Evolutionary conservation across 2,888 invertebrate genomes (phyloP).

Genomic region (Falcaria lacertinaria): DNA sequence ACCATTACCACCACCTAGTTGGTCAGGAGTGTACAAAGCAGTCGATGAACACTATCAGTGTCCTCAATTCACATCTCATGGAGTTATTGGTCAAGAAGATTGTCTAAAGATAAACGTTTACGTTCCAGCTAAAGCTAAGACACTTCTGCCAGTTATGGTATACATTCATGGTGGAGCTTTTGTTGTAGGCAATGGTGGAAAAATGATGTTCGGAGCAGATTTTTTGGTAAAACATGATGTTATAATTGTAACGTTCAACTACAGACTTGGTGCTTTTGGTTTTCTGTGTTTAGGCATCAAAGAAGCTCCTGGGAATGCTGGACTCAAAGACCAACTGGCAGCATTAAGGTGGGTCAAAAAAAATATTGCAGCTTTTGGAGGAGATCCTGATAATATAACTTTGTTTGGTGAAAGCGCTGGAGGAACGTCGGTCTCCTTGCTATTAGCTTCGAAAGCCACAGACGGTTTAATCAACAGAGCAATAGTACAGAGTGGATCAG

Average conservation of each 20-base stretch:
- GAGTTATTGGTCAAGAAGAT: conserved; percentile 54
- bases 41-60: conserved; percentile 51
- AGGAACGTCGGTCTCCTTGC: conserved; percentile 47
- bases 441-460: conserved; percentile 50
- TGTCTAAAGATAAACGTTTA: conserved; percentile 64
- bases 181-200: conserved; percentile 57
- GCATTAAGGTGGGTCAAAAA: conserved; percentile 67
- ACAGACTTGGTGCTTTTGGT: conserved; percentile 61
- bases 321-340: conserved; percentile 65
- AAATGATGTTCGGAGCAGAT: conserved; percentile 55
- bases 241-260: conserved; percentile 65
- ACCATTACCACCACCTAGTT: conserved; percentile 57
- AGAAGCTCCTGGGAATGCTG: conserved; percentile 69
- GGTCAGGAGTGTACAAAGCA: conserved; percentile 61
- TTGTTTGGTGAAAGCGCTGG: conserved; percentile 70
- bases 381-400: conserved; percentile 64
- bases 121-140: conserved; percentile 39
- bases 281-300: conserved; percentile 62
- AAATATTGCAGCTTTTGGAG: conserved; percentile 66
- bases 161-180: conserved; percentile 69
- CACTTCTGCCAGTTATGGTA: conserved; percentile 62
- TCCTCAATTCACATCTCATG: conserved; percentile 40
- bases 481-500: conserved; percentile 64
- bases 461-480: conserved; percentile 57
- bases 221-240: conserved; percentile 58